Evolutionary conservation across 1,140 invertebrate species (phyloP), one percentile per base, ranked within the genome.

Genomic region (Pseudomyrmex concolor): DNA sequence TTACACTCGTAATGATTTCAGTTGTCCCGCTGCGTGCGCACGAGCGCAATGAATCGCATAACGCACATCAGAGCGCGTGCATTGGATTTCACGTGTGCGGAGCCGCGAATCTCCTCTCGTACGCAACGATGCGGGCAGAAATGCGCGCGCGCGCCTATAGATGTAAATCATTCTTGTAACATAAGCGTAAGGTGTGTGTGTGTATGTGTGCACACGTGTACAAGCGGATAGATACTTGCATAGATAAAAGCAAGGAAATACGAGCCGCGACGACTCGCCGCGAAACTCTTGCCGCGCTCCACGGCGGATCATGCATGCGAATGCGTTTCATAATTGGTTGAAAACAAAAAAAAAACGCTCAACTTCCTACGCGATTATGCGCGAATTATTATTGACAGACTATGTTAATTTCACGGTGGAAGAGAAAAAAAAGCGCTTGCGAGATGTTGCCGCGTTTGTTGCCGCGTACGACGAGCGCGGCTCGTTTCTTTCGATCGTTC

Each of bases 291-390:
- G 57, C 63, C 45, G 55, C 17, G 34, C 63, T 86, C 70, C 50
- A 12, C 63, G 45, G 43, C 59, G 12, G 19, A 76, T 60, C n/a
- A 66, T 50, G 80, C 66, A 66, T 89, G 78, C 82, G 77, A 85
- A 82, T 71, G 74, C 67, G 48, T 25, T 51, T 66, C 12, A 67
- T 91, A 92, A 91, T 91, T 91, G 87, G 76, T 57, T 45, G 43
- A 34, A 34, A 34, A n/a, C n/a, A n/a, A n/a, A 34, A 34, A 34
- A 34, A 34, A 66, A 83, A 64, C 68, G 72, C 62, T 72, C 72
- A 74, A 86, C 85, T 91, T 92, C 88, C 85, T 89, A 88, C 84
- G 34, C 34, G 64, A 87, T 87, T 91, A 87, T 70, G 78, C 80
- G 71, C 80, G 71, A 89, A 63, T 89, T 88, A 90, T 90, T 89